A percentile compares a stretch with the other conserved stretches of the same genome.
These are phyloP conservation scores for Stenopsyche tienmushanensis DNA, from an alignment of 1,140 invertebrate genomes.

Conservation along the genomic window DNA sequence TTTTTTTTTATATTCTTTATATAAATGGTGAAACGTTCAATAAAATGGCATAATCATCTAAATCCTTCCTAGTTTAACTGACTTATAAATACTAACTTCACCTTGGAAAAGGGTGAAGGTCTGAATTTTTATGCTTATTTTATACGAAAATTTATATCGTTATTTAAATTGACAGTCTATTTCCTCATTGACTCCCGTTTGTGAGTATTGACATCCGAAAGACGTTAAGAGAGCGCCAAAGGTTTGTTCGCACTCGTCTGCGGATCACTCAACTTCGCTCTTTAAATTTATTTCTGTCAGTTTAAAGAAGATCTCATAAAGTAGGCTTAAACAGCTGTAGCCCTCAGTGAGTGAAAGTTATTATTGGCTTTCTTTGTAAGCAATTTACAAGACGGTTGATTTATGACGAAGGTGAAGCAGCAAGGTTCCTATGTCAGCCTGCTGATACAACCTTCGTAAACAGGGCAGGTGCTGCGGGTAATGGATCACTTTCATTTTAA, in stretches of 20 bases:
- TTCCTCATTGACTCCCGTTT: too few species aligned
- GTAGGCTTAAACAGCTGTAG: neutral
- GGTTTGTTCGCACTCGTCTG: neutral
- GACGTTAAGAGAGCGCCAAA: neutral
- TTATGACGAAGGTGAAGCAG: conserved; percentile 27
- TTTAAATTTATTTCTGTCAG: conserved; percentile 14
- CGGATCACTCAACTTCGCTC: too few species aligned
- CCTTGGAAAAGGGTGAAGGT: too few species aligned
- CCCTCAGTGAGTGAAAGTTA: conserved; percentile 24
- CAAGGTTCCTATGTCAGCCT: conserved; percentile 21
- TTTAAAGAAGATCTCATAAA: conserved; percentile 14
- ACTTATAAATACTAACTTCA: too few species aligned
- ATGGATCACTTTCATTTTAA: conserved; percentile 31
- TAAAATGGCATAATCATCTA: too few species aligned
- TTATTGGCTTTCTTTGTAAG: conserved; percentile 34
- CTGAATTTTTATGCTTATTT: too few species aligned
- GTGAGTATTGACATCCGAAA: too few species aligned
- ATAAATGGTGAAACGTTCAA: too few species aligned
- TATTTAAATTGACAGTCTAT: too few species aligned
- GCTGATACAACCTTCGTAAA: conserved; percentile 24
- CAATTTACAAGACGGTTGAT: conserved; percentile 31
- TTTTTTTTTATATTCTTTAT: too few species aligned
- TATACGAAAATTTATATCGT: too few species aligned
- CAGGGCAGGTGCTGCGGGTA: conserved; percentile 18
- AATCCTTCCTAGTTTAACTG: too few species aligned